Conservation (phyloP, 2,888 invertebrate species). For the Rhopalosiphum nymphaeae region DNA sequence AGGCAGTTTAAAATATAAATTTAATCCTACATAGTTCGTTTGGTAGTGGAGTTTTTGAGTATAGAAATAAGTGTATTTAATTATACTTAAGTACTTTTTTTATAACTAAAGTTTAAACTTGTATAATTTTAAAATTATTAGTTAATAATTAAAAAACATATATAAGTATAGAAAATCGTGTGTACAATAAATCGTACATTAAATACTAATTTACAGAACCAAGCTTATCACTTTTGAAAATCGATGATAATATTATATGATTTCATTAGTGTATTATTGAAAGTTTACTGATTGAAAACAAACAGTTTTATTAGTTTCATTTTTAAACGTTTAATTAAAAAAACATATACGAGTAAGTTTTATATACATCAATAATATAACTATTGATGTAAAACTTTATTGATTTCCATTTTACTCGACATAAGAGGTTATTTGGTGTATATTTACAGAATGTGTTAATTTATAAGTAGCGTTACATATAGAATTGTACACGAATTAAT, state of each 20-base stretch:
- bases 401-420: background rate
- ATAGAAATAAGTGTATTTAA: background rate
- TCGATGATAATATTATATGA: background rate
- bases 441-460: background rate
- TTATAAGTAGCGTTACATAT: background rate
- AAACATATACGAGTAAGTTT: background rate
- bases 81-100: background rate
- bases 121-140: background rate
- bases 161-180: background rate
- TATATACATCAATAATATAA: background rate
- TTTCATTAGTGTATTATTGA: background rate
- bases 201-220: background rate
- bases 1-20: background rate
- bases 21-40: background rate
- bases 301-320: background rate
- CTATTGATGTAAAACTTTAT: background rate
- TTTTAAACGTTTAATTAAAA: background rate
- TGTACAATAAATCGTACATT: background rate
- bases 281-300: background rate
- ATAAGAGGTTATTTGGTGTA: background rate
- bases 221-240: background rate
- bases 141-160: background rate
- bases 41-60: background rate
- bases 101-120: background rate
- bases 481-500: background rate